phyloP scores from a whole-genome alignment of 2,113 vertebrate species.

The Hyperopisus bebe region DNA sequence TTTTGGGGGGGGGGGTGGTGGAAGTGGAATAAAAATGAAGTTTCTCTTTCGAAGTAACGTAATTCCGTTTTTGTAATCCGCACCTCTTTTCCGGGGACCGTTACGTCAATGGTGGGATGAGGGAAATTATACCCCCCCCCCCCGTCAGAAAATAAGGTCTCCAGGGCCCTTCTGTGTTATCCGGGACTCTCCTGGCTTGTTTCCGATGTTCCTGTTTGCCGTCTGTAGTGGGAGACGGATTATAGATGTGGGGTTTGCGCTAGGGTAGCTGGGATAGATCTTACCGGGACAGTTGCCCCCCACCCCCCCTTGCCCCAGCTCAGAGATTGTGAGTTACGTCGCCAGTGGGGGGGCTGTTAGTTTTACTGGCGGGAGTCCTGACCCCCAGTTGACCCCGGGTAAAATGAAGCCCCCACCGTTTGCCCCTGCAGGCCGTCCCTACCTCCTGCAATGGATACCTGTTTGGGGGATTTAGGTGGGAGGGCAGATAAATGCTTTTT shows the following conservation, averaged over 20 bases:
- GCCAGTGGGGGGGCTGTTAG: constrained; percentile 21
- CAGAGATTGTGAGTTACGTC: constrained; percentile 38
- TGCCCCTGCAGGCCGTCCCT: constrained; percentile 26
- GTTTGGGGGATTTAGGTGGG: constrained; percentile 60
- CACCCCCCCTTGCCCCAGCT: constrained; percentile 40
- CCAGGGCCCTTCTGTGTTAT: constrained; percentile 62
- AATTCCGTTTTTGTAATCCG: constrained; percentile 64
- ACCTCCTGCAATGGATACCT: constrained; percentile 87
- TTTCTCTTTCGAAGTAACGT: constrained; percentile 61
- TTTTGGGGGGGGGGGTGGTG: constrained; percentile 45
- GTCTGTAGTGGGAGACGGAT: constrained; percentile 46
- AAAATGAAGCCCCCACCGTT: constrained; percentile 61
- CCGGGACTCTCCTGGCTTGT: constrained; percentile 35
- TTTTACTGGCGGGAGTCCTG: constrained; percentile 74
- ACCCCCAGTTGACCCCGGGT: constrained; percentile 76
- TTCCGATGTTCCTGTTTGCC: constrained; percentile 57
- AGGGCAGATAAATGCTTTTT: constrained; percentile 41
- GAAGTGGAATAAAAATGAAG: constrained; percentile 75
- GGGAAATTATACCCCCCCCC: constrained; percentile 57
- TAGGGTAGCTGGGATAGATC: constrained; percentile 43
- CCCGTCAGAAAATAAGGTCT: constrained; percentile 65
- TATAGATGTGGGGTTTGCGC: constrained; percentile 44
- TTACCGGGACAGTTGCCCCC: constrained; percentile 42
- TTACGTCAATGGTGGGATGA: constrained; percentile 55
- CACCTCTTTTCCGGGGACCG: constrained; percentile 58